Evolutionary conservation across 2,888 invertebrate genomes (phyloP), one percentile per base, ranked within the genome.

Genomic region (Schizaphis graminum): DNA sequence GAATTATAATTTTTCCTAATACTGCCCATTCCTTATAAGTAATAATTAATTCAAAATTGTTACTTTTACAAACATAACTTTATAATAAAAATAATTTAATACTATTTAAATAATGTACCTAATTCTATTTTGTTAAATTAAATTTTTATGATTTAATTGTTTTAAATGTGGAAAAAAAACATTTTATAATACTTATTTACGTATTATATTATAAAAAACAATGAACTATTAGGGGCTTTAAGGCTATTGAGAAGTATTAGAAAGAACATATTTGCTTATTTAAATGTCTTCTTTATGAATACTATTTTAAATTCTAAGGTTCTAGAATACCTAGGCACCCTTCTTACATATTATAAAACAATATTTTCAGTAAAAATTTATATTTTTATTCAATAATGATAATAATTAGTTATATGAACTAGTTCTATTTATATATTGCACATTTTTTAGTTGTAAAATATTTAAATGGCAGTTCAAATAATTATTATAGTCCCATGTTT

Each of bases 361-460:
- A 77, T 77, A 77, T 35, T 16, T 13, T n/a, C n/a, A 77, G 77
- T 35, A 16, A 28, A 11, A 86, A 28, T 77, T 35, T 77, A n/a
- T 16, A 86, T 13, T 53, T 88, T 88, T 88, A 53, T 89, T 57
- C 89, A 89, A 89, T 16, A 57, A 44, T 67, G 28, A 47, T 90
- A 26, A 49, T 49, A 90, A 90, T 67, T 61, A 90, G 89, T 90
- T 67, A 84, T 41, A 26, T 84, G 53, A 49, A 21, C 35, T 41
- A 41, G 26, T 53, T 7, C 77, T 91, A 84, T 91, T 91, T 57
- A 85, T 91, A 91, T 86, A 86, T 16, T 86, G 47, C 26, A 21
- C 35, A 61, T 86, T 61, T 92, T 35, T 47, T 56, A 85, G 77
- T 56, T 44, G 47, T 57, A 91, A 91, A 91, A 56, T 49, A 35